Evolutionary conservation across 2,113 vertebrate species (phyloP), one percentile per base, ranked within the genome.

Genomic region (Platycercus adscitus): DNA sequence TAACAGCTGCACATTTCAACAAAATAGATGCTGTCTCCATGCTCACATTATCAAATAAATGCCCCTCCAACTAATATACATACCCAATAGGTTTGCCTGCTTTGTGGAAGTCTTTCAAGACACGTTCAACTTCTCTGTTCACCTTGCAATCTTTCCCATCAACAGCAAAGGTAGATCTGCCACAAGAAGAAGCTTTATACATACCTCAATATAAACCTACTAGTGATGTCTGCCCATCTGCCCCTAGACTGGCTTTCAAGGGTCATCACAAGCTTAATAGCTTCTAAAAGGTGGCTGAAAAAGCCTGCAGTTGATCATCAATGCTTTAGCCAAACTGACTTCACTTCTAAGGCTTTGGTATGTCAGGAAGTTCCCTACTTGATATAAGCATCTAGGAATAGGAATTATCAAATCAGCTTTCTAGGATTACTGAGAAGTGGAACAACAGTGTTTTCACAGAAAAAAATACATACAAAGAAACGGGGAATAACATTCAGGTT

Each of bases 1-100:
- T 50, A 80, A 46, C 29, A 77, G 41, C 63, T 64, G 68, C 49
- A 78, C 35, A 37, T 50, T 64, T 56, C 78, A 25, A 64, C 28
- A 81, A 31, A 52, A 70, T 6, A 18, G 4, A 50, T 2, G 7
- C 4, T 35, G 14, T 39, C 49, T 60, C 72, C 35, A 41, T 3
- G 31, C 52, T 56, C 56, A 44, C 11, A 13, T 17, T 46, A 41
- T 13, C 49, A 60, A 39, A 60, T 15, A 70, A 93, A 88, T 12
- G 20, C 33, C 71, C 46, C 60, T 33, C 53, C 65, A 56, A 33
- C 23, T 13, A 47, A 5, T 5, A 64, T 66, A 97, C 98, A 0
- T 77, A 99, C 99, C 99, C 99, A n/a, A 99, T 98, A 37, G 99
- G 99, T 94, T 99, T 99, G 80, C 98, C 97, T 4, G 98, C 98